Conservation (phyloP, 2,888 invertebrate genomes). For the Xanthorhoe spadicearia region DNA sequence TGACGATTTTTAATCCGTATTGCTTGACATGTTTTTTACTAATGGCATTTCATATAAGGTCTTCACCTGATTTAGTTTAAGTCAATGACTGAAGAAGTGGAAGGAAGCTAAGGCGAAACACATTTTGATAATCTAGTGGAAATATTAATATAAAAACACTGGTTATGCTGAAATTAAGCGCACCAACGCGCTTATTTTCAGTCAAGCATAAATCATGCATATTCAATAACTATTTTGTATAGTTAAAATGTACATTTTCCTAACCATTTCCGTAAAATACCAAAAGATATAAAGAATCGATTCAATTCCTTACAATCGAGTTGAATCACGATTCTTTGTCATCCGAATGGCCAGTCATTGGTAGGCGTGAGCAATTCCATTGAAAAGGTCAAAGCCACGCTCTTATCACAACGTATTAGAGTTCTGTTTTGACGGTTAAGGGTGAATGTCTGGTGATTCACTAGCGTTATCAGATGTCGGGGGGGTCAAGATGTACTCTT, state of each 20-base stretch:
- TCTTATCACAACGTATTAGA: conserved; percentile 33
- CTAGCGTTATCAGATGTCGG: conserved; percentile 38
- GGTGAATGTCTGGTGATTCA: conserved; percentile 45
- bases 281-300: not conserved
- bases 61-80: too few species aligned
- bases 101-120: too few species aligned
- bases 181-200: too few species aligned
- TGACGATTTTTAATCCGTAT: too few species aligned
- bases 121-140: too few species aligned
- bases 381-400: conserved; percentile 27
- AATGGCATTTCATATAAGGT: too few species aligned
- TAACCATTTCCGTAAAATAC: not conserved
- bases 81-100: too few species aligned
- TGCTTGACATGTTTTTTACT: too few species aligned
- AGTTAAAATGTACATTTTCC: not conserved
- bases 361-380: conserved; percentile 12
- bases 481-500: conserved; percentile 29
- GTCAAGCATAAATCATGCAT: too few species aligned
- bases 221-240: not conserved
- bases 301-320: not conserved
- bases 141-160: too few species aligned
- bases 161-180: too few species aligned
- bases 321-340: conserved; percentile 21
- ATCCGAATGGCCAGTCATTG: conserved; percentile 8
- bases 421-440: conserved; percentile 20